Base-by-base conservation (phyloP, 2,888 invertebrate genomes). In the Elmis aenea region DNA sequence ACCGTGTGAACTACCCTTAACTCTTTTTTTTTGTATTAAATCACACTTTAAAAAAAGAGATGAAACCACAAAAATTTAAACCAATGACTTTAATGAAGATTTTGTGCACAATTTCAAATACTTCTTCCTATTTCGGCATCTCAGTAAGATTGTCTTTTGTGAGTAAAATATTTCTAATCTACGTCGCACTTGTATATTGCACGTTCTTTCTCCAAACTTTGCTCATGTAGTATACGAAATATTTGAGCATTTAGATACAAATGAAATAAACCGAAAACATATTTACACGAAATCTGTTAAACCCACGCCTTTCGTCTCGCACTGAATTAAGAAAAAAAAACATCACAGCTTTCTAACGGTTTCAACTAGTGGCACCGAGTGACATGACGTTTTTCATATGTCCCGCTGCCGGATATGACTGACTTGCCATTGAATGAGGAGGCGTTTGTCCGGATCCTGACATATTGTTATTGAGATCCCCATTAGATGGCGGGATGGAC, bases 391-490 rank as follows among this genome's bases (percentile, higher is more conserved):
- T 63, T 51, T 69, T 69, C 27, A 68, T 50, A 51, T 67, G 66
- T 15, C 62, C 61, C 3, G 76, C 72, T n/a, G 56, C 50, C 58
- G 74, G 71, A 66, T 75, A 76, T 54, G 75, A 66, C 42, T 76
- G 75, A 30, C 55, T 57, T 1, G 73, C 64, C 37, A 64, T 61
- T 14, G 62, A 58, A 47, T 55, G 59, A 16, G 61, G 59, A 56
- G 63, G 61, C 6, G 57, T 58, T 44, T 43, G 75, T 27, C 59
- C 67, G 14, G 66, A 61, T 23, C 65, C 76, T 9, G 78, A 77
- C 79, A 79, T 79, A 67, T 80, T 81, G 70, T 81, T 81, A 71
- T 80, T 79, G 51, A 79, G 65, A 61, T 80, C 81, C n/a, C 79
- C 79, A 31, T 66, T 67, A 15, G 77, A 67, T 10, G 66, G 61